Evolutionary conservation across 2,113 vertebrate genomes (phyloP).

Genomic region (Heliornis fulica): DNA sequence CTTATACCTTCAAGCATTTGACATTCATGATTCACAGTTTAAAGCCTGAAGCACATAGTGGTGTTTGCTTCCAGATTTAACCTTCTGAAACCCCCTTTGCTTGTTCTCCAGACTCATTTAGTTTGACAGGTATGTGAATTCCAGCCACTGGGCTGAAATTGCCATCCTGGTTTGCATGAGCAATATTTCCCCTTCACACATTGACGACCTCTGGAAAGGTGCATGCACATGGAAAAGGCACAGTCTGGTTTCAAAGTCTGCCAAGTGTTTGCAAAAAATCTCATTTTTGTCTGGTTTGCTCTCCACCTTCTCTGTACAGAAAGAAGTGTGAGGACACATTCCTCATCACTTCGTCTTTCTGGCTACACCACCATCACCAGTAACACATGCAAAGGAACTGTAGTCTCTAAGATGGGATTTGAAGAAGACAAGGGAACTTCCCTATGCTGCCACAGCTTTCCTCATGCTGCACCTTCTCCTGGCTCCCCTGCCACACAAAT

Average conservation of each 20-base stretch:
- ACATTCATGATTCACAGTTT: constrained; percentile 23
- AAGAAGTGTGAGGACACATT: not conserved
- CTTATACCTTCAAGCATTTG: constrained; percentile 35
- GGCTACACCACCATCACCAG: not conserved
- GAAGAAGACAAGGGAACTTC: not conserved
- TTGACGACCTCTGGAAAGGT: not conserved
- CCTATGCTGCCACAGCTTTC: not conserved
- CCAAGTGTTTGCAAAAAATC: not conserved
- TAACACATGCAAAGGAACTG: not conserved
- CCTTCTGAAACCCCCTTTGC: not conserved
- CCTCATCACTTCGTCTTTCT: not conserved
- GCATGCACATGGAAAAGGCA: not conserved
- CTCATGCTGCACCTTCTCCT: not conserved
- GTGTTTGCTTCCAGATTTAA: constrained; percentile 14
- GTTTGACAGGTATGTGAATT: constrained; percentile 16
- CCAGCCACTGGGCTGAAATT: constrained; percentile 5
- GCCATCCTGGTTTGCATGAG: not conserved
- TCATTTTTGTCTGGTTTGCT: not conserved
- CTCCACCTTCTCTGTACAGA: not conserved
- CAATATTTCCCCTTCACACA: not conserved
- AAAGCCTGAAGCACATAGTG: not conserved
- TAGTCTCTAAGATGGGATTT: not conserved
- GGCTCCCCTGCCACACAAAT: not conserved
- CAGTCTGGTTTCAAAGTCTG: not conserved
- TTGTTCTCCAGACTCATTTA: not conserved